Conservation (phyloP, 2,113 vertebrate species). For the Crocuta crocuta region DNA sequence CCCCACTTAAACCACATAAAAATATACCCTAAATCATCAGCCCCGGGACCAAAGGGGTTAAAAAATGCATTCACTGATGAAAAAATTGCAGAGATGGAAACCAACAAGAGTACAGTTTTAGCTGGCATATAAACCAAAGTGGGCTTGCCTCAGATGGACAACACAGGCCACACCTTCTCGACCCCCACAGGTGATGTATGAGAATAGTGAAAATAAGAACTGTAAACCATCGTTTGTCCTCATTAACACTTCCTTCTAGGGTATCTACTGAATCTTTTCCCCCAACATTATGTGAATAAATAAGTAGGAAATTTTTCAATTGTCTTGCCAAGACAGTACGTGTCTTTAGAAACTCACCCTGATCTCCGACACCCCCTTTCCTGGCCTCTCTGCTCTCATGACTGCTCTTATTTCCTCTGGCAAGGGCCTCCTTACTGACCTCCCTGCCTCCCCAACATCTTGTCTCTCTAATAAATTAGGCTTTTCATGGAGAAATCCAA, state of each 20-base stretch:
- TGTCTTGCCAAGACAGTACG: not conserved
- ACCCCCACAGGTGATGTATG: rapidly evolving
- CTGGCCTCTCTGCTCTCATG: not conserved
- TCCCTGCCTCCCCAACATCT: not conserved
- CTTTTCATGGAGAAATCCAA: not conserved
- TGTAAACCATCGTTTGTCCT: not conserved
- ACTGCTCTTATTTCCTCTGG: not conserved
- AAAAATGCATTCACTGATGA: not conserved
- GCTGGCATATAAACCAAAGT: not conserved
- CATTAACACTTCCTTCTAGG: not conserved
- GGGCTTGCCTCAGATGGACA: not conserved
- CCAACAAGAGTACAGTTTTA: not conserved
- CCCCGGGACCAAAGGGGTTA: not conserved
- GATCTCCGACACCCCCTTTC: not conserved
- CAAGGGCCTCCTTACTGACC: not conserved
- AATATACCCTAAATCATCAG: not conserved
- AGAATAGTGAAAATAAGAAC: not conserved
- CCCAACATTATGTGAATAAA: not conserved
- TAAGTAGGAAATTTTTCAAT: not conserved
- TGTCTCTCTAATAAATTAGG: not conserved
- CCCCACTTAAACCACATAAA: not conserved
- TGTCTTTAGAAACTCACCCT: not conserved
- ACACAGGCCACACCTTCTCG: not conserved
- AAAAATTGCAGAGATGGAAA: not conserved
- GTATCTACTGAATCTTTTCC: not conserved